phyloP scores from a whole-genome alignment of 2,113 vertebrate species.

The Gambusia affinis region DNA sequence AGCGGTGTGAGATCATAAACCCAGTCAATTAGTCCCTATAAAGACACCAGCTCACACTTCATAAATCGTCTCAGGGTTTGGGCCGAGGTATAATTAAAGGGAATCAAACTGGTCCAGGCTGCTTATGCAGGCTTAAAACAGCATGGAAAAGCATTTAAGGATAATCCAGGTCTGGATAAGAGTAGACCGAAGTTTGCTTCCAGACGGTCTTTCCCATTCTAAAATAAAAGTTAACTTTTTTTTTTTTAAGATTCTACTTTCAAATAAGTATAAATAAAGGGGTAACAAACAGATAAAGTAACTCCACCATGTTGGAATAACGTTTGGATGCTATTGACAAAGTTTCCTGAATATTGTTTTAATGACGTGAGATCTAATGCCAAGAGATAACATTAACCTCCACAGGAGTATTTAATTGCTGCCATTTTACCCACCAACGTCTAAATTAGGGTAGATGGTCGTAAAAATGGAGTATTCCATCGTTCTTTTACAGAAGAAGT shows the following conservation, averaged over 20 bases:
- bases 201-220: not conserved
- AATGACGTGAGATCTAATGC: too few species aligned
- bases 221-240: not conserved
- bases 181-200: not conserved
- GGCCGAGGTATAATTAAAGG: not conserved
- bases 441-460: too few species aligned
- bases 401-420: too few species aligned
- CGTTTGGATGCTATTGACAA: too few species aligned
- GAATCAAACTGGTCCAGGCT: not conserved
- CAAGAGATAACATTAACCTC: too few species aligned
- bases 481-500: too few species aligned
- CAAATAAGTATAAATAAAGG: not conserved
- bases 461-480: too few species aligned
- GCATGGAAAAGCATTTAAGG: not conserved
- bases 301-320: too few species aligned
- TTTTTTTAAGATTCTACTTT: not conserved
- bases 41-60: constrained; percentile 38
- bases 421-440: too few species aligned
- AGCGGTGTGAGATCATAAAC: constrained; percentile 66
- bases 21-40: constrained; percentile 62
- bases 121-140: not conserved
- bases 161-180: not conserved
- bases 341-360: too few species aligned
- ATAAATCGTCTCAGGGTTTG: constrained; percentile 49
- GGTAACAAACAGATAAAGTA: too few species aligned